A percentile compares a stretch with the other conserved stretches of the same genome.
Evolutionary conservation across 2,113 vertebrate genomes (phyloP).

Genomic region (Nycticryphes semicollaris): DNA sequence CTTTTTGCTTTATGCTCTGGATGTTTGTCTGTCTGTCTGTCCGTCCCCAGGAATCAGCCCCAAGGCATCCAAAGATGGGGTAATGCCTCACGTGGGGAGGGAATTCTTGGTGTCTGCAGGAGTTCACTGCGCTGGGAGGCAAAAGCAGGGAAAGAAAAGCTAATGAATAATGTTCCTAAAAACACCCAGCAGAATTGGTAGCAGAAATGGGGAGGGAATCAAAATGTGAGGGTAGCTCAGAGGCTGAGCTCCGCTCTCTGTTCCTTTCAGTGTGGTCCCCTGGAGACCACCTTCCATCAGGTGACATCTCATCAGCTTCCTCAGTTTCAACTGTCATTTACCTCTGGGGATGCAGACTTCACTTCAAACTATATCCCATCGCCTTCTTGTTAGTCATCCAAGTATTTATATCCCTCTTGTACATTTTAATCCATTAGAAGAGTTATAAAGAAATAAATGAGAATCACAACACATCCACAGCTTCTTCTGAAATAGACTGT

Average conservation of each 20-base stretch:
- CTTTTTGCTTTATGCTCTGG: background rate
- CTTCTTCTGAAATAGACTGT: slow-evolving; percentile 59
- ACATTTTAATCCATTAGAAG: slow-evolving; percentile 51
- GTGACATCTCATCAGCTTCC: background rate
- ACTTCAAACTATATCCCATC: background rate
- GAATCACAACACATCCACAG: slow-evolving; percentile 61
- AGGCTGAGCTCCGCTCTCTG: background rate
- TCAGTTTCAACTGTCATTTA: background rate
- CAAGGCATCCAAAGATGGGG: background rate
- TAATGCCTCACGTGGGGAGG: accelerated
- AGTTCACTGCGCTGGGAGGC: accelerated
- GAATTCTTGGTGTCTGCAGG: background rate
- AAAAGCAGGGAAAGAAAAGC: background rate
- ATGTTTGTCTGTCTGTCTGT: background rate
- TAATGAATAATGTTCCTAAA: background rate
- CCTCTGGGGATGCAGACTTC: background rate
- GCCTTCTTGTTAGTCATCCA: background rate
- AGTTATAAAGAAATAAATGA: slow-evolving; percentile 60
- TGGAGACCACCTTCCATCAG: background rate
- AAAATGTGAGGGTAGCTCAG: background rate
- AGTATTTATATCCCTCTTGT: background rate
- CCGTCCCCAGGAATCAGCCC: background rate
- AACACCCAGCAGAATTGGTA: accelerated
- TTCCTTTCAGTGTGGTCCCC: background rate
- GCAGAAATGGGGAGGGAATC: background rate